A percentile compares a stretch with the other conserved stretches of the same genome.
Evolutionary conservation across 2,888 invertebrate genomes (phyloP).

Genomic region (Petrolisthes manimaculis): DNA sequence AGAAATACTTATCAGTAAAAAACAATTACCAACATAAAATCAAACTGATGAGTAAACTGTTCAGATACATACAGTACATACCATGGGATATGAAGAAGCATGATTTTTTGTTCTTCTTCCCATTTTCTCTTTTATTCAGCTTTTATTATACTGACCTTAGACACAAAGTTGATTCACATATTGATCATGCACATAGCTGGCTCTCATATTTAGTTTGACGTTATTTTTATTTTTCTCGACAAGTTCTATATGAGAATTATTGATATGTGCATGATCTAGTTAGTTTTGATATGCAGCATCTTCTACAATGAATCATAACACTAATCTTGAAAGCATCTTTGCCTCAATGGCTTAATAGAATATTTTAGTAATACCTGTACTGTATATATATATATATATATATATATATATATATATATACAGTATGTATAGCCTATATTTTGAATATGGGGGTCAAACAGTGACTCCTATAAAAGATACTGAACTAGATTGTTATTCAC

Average conservation of each 20-base stretch:
- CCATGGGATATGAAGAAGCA: constrained; percentile 13
- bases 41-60: too few relatives aligned
- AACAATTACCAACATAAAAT: background rate
- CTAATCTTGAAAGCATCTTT: constrained; percentile 27
- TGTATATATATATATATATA: too few relatives aligned
- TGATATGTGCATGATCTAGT: constrained; percentile 15
- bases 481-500: too few relatives aligned
- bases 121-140: constrained; percentile 34
- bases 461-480: too few relatives aligned
- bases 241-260: background rate
- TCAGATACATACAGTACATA: background rate
- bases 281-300: constrained; percentile 26
- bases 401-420: too few relatives aligned
- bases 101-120: constrained; percentile 35
- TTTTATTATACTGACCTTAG: constrained; percentile 22
- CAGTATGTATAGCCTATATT: too few relatives aligned
- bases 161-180: too few relatives aligned
- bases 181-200: background rate
- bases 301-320: constrained; percentile 38
- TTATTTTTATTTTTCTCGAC: background rate
- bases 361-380: too few relatives aligned
- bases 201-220: background rate
- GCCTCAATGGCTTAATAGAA: background rate
- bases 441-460: too few relatives aligned
- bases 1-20: background rate